Evolutionary conservation across 2,888 invertebrate genomes (phyloP).

Genomic region (Xestia c-nigrum): DNA sequence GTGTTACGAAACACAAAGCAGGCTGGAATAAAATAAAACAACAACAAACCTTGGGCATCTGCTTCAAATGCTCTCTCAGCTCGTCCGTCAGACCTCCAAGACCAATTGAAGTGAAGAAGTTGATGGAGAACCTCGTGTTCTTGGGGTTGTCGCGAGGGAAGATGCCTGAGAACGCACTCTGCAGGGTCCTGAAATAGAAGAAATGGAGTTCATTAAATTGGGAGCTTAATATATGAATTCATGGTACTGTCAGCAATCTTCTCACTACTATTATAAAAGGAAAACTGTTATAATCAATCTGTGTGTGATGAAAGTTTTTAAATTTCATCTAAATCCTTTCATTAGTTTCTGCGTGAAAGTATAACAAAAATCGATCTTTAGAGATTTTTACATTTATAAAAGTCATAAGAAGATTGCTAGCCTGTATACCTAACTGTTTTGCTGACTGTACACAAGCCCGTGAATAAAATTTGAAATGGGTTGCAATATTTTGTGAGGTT

Average conservation of each 20-base stretch:
- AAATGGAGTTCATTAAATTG: slow-evolving; percentile 43
- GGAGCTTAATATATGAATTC: slow-evolving; percentile 49
- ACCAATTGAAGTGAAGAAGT: slow-evolving; percentile 99
- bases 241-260: too few species aligned
- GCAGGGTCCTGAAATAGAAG: slow-evolving; percentile 93
- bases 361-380: too few species aligned
- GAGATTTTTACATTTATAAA: too few species aligned
- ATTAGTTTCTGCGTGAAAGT: too few species aligned
- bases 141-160: slow-evolving; percentile 99
- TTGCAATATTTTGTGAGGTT: not conserved
- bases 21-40: not conserved
- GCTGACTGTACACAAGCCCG: too few species aligned
- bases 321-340: too few species aligned
- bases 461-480: not conserved
- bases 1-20: not conserved
- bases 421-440: too few species aligned
- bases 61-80: slow-evolving; percentile 96
- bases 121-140: slow-evolving; percentile 99
- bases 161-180: slow-evolving; percentile 96
- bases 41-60: slow-evolving; percentile 91
- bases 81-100: slow-evolving; percentile 99
- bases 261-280: too few species aligned
- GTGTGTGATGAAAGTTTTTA: too few species aligned
- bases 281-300: too few species aligned
- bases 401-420: too few species aligned